These are phyloP conservation scores for Caenorhabditis drosophilae DNA, from an alignment of 2,888 invertebrate genomes.

Conservation along the genomic window DNA sequence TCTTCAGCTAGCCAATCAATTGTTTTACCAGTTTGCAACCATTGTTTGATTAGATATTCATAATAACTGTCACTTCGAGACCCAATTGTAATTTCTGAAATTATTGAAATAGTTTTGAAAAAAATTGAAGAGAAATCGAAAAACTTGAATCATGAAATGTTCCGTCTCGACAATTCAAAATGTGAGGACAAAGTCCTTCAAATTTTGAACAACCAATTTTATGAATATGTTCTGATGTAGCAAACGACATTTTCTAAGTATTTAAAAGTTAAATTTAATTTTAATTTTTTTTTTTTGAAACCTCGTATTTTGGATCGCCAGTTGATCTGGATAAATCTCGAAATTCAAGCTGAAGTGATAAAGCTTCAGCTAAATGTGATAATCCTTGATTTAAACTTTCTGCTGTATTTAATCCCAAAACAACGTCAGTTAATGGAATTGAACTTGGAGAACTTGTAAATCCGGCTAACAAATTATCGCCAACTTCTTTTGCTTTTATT, in stretches of 20 bases:
- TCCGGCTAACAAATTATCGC: conserved; percentile 69
- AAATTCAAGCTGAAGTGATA: conserved; percentile 94
- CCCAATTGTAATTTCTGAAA: conserved; percentile 87
- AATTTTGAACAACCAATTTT: conserved; percentile 79
- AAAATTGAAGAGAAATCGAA: too few relatives aligned
- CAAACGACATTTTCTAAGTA: conserved; percentile 80
- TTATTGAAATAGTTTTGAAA: too few relatives aligned
- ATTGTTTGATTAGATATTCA: conserved; percentile 95
- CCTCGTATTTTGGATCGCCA: conserved; percentile 84
- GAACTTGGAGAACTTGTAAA: conserved; percentile 45
- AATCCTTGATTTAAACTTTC: conserved; percentile 82
- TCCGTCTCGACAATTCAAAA: conserved; percentile 93
- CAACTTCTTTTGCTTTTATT: conserved; percentile 56
- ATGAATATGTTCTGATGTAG: conserved; percentile 87
- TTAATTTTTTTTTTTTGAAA: too few relatives aligned
- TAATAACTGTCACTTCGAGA: conserved; percentile 98
- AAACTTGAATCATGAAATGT: conserved; percentile 76
- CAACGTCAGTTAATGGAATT: conserved; percentile 90
- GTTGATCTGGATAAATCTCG: conserved; percentile 84
- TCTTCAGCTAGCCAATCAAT: conserved; percentile 69
- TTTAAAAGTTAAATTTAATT: too few relatives aligned
- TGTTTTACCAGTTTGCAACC: conserved; percentile 90
- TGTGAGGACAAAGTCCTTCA: conserved; percentile 94
- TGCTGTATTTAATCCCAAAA: conserved; percentile 73
- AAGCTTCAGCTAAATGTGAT: conserved; percentile 93